These are phyloP conservation scores for Indicator indicator DNA, from an alignment of 2,113 vertebrate genomes.

Conservation along the genomic window DNA sequence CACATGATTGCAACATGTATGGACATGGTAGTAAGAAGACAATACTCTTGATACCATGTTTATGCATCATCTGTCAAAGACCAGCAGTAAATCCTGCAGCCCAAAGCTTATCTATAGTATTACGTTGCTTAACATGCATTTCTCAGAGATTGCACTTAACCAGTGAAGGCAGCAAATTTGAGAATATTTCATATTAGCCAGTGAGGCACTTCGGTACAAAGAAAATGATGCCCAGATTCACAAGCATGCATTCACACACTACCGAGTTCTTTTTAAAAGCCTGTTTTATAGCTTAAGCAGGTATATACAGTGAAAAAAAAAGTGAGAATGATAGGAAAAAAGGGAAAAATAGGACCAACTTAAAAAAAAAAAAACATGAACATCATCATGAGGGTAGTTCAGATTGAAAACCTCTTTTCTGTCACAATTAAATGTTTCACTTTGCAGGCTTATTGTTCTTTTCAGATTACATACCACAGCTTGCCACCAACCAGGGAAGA, in stretches of 20 bases:
- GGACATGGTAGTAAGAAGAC: neutral
- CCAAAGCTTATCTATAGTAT: neutral
- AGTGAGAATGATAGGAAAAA: neutral
- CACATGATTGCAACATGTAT: neutral
- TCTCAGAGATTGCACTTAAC: neutral
- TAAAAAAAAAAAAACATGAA: neutral
- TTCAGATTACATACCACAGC: neutral
- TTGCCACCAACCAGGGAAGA: neutral
- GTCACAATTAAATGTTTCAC: neutral
- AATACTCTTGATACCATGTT: neutral
- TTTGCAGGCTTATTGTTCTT: neutral
- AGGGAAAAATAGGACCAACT: neutral
- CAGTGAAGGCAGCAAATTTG: neutral
- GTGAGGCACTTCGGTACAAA: neutral
- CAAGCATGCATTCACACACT: fast-evolving
- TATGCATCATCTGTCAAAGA: neutral
- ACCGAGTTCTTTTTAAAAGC: neutral
- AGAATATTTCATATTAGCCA: neutral
- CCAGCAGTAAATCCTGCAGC: neutral
- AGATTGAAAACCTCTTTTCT: neutral
- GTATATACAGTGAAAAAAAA: neutral
- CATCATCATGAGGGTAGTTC: neutral
- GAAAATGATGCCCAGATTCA: neutral
- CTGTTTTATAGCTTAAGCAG: neutral
- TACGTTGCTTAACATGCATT: neutral